A percentile compares a stretch with the other conserved stretches of the same genome.
phyloP scores from a whole-genome alignment of 2,888 invertebrate genomes.

The Cordilura impudica region DNA sequence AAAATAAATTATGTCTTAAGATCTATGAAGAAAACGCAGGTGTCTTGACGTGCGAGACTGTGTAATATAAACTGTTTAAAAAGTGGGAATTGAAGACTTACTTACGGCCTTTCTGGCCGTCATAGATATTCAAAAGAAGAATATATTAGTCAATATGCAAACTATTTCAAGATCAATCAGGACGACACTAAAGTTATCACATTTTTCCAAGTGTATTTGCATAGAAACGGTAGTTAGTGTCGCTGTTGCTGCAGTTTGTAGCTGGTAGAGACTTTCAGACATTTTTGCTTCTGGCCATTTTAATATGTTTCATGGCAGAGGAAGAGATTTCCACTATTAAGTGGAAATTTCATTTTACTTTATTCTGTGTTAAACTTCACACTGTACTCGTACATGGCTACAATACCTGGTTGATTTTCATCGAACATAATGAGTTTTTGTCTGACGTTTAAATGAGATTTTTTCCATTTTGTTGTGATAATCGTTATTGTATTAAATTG shows the following conservation, averaged over 20 bases:
- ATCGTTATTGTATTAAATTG: conserved; percentile 40
- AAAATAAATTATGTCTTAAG: no score
- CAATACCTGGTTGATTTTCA: conserved; percentile 25
- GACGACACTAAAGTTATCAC: no score
- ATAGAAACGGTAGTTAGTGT: conserved; percentile 3
- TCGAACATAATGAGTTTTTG: conserved; percentile 71
- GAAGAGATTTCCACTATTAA: conserved; percentile 50
- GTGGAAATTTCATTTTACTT: conserved; percentile 59
- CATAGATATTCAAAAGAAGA: no score
- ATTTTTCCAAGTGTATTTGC: background rate
- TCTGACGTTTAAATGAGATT: conserved; percentile 62
- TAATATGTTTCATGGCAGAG: conserved; percentile 59
- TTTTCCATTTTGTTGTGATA: conserved; percentile 50
- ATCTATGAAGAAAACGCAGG: no score
- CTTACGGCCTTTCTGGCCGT: no score
- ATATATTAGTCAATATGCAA: no score
- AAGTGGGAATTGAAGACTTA: no score
- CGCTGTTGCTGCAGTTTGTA: conserved; percentile 1
- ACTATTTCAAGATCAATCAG: no score
- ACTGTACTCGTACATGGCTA: background rate
- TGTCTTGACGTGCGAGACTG: no score
- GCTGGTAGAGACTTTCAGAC: conserved; percentile 38
- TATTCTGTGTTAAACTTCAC: background rate
- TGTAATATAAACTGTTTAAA: no score
- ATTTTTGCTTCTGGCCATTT: conserved; percentile 60